Evolutionary conservation across 2,797 vertebrate genomes (phyloP).

Genomic region (Okamejei kenojei): DNA sequence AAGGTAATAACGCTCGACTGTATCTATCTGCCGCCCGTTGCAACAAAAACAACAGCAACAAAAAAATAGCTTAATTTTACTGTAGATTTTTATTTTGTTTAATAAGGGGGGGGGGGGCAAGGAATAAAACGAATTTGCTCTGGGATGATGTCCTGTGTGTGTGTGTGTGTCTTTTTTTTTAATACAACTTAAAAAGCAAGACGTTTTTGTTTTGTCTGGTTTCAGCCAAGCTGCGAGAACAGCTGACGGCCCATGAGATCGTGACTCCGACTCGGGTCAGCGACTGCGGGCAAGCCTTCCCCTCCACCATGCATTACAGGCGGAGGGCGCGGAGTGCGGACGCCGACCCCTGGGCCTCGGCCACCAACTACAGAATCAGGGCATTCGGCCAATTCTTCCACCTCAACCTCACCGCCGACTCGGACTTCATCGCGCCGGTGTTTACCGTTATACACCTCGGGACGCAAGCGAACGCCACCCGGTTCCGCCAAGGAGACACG

Average conservation of each 20-base stretch:
- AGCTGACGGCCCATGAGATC: conserved; percentile 76
- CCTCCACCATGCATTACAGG: conserved; percentile 82
- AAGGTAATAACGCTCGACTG: conserved; percentile 66
- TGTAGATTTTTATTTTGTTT: too few relatives aligned
- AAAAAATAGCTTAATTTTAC: too few relatives aligned
- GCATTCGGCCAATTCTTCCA: conserved; percentile 86
- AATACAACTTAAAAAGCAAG: too few relatives aligned
- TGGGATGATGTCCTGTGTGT: background rate
- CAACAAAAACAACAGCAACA: background rate
- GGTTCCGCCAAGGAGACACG: conserved; percentile 68
- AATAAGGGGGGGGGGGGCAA: background rate
- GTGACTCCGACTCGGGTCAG: conserved; percentile 83
- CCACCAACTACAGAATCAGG: conserved; percentile 81
- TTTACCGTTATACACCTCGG: conserved; percentile 87
- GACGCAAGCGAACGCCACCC: conserved; percentile 56
- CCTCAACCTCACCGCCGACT: conserved; percentile 85
- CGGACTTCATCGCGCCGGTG: conserved; percentile 88
- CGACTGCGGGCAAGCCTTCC: conserved; percentile 80
- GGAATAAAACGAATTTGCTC: background rate
- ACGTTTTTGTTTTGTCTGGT: background rate
- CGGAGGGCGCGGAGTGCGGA: conserved; percentile 77
- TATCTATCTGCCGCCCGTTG: conserved; percentile 1
- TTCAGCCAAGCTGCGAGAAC: conserved; percentile 67
- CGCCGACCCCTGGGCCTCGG: conserved; percentile 67
- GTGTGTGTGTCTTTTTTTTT: too few relatives aligned